phyloP scores from a whole-genome alignment of 2,797 vertebrate genomes.

The Syncerus caffer region DNA sequence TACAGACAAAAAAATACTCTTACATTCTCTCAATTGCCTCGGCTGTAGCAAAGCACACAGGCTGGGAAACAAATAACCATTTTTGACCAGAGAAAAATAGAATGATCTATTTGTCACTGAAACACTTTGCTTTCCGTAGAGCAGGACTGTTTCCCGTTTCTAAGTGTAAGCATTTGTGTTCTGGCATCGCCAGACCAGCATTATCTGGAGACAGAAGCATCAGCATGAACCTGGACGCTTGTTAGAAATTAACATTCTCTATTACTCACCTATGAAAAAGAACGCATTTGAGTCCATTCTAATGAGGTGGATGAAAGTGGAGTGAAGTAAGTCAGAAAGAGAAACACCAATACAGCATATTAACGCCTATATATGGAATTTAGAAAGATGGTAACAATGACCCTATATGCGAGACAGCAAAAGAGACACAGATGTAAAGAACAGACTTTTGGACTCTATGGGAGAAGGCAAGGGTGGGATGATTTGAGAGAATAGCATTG shows the following conservation, averaged over 20 bases:
- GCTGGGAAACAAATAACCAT: background rate
- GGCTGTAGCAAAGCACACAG: background rate
- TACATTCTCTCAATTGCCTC: background rate
- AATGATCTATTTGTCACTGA: background rate
- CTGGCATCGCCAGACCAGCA: background rate
- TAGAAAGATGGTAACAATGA: background rate
- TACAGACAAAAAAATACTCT: background rate
- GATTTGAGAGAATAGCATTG: background rate
- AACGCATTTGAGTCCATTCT: background rate
- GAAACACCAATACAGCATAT: background rate
- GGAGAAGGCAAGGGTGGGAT: background rate
- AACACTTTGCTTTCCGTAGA: background rate
- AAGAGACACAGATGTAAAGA: background rate
- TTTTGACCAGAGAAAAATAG: background rate
- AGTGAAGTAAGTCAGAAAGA: background rate
- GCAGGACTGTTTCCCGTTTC: background rate
- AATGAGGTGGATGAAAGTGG: background rate
- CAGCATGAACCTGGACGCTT: background rate
- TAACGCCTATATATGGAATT: background rate
- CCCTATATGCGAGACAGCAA: background rate
- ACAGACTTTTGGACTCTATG: background rate
- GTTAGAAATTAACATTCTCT: background rate
- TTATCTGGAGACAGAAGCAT: background rate
- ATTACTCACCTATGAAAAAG: background rate
- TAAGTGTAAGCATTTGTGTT: background rate